A percentile compares a stretch with the other conserved stretches of the same genome.
Evolutionary conservation across 2,113 vertebrate species (phyloP).

Genomic region (Gracilinanus agilis): DNA sequence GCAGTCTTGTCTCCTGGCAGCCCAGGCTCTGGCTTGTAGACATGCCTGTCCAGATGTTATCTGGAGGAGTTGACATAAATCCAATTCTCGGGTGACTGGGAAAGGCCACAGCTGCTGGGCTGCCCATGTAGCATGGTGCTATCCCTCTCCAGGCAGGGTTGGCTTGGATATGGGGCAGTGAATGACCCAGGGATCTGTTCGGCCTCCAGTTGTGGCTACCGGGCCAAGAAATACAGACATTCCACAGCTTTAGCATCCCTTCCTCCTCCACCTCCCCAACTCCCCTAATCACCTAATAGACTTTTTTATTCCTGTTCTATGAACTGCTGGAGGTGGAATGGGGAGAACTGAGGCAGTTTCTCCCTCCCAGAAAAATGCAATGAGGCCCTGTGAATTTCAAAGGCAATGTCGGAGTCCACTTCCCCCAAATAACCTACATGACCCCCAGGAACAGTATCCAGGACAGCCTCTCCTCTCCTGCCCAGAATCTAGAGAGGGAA

Average conservation of each 20-base stretch:
- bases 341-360: background rate
- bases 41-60: constrained; percentile 70
- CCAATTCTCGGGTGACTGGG: constrained; percentile 67
- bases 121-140: constrained; percentile 76
- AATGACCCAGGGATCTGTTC: background rate
- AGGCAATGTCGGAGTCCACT: background rate
- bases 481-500: background rate
- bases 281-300: background rate
- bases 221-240: background rate
- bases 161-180: background rate
- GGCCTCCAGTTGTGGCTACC: background rate
- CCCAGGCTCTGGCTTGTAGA: constrained; percentile 10
- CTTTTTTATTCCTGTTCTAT: background rate
- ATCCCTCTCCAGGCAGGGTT: constrained; percentile 62
- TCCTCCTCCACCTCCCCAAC: background rate
- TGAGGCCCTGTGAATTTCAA: background rate
- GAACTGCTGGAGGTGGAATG: background rate
- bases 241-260: background rate
- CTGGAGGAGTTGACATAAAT: constrained; percentile 70
- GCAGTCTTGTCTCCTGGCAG: fast-evolving
- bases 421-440: background rate
- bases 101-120: constrained; percentile 71
- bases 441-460: background rate
- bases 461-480: background rate
- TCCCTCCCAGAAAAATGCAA: background rate